Conservation (phyloP, 1,140 invertebrate genomes). For the Cherax quadricarinatus region DNA sequence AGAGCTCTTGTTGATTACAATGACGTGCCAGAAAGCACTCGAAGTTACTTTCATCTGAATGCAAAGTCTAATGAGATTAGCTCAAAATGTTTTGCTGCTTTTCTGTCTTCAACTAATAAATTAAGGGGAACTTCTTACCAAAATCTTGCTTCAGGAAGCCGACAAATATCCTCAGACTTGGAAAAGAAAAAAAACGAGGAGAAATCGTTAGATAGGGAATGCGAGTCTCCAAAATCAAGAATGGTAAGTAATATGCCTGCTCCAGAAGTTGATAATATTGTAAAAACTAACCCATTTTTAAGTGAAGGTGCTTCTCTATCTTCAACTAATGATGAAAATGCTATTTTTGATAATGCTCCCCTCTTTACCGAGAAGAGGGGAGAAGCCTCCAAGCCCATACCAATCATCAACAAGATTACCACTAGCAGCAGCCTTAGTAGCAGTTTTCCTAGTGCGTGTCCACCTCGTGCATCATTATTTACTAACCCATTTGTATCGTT, state of each 20-base stretch:
- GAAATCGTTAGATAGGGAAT: neutral
- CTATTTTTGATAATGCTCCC: slow-evolving; percentile 16
- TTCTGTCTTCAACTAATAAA: slow-evolving; percentile 34
- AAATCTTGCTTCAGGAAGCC: slow-evolving; percentile 10
- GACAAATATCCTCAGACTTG: too few relatives aligned
- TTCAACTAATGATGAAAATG: neutral
- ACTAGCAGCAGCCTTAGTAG: slow-evolving; percentile 19
- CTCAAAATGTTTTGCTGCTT: slow-evolving; percentile 35
- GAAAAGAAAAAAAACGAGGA: neutral
- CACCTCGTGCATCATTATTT: slow-evolving; percentile 33
- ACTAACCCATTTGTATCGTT: slow-evolving; percentile 60
- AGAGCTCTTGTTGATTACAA: neutral
- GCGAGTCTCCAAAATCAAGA: neutral
- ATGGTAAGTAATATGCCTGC: slow-evolving; percentile 18
- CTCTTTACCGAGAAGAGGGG: slow-evolving; percentile 11
- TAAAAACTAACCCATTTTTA: slow-evolving; percentile 15
- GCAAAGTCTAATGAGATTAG: slow-evolving; percentile 31
- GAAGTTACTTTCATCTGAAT: slow-evolving; percentile 26
- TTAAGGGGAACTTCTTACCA: slow-evolving; percentile 26
- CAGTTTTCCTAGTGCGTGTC: slow-evolving; percentile 44
- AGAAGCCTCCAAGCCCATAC: slow-evolving; percentile 41
- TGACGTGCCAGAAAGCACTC: neutral
- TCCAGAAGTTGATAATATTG: slow-evolving; percentile 1
- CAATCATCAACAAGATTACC: slow-evolving; percentile 8
- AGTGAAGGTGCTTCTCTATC: neutral